Evolutionary conservation across 2,888 invertebrate species (phyloP), one percentile per base, ranked within the genome.

Genomic region (Acrobasis repandana): DNA sequence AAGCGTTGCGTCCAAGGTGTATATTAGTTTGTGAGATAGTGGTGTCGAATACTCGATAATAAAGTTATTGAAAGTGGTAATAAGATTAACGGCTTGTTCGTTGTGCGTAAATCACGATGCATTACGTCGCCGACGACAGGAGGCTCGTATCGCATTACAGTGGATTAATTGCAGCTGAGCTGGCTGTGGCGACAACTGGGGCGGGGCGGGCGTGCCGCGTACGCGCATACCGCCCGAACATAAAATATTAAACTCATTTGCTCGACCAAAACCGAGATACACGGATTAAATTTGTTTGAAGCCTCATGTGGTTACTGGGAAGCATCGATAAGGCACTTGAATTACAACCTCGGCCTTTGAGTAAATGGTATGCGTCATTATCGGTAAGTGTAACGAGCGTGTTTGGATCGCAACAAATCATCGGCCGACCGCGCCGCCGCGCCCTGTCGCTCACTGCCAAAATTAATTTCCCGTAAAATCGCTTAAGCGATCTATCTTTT

Each of bases 31-130:
- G 84, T 73, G 68, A 69, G 69, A 73, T 70, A 70, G 74, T 71
- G 67, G 73, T 75, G 74, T 79, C 71, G 72, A 74, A 80, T 76
- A 77, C 75, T 79, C 78, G 82, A 85, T 91, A 86, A 90, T 90
- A 86, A 90, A 90, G 89, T 91, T 91, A 91, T 91, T 88, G 89
- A 88, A 90, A 90, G 90, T 89, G 90, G 88, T 90, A 90, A 90
- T 90, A 91, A 91, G 91, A 91, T 91, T 88, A 91, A 91, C 87
- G 84, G 83, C 85, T 82, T 77, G 84, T 85, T 85, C 83, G 82
- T 79, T 69, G 84, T 79, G 77, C 87, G 86, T 91, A 91, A 91
- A 91, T 91, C 90, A 90, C 90, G 85, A 82, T 85, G 90, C 86
- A 90, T 91, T 90, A 90, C 90, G 85, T 86, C 77, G 84, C 77